Percentiles rank a stretch among this genome's conserved stretches.
phyloP scores from a whole-genome alignment of 2,888 invertebrate species.

The Hesperia comma region DNA sequence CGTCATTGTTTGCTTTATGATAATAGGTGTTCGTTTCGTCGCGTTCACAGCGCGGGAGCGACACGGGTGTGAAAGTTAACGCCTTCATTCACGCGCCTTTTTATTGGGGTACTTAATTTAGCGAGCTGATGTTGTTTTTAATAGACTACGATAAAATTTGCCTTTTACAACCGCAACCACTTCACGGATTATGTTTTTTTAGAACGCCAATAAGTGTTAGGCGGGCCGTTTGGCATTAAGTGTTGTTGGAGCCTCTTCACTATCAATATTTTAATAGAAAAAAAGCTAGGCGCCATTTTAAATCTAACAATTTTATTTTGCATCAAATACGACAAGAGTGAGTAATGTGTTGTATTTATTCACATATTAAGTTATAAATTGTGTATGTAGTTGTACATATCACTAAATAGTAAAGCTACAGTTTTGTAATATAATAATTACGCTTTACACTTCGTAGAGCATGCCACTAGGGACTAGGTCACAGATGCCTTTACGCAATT shows the following conservation, averaged over 20 bases:
- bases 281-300: slow-evolving; percentile 40
- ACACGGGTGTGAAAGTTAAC: slow-evolving; percentile 80
- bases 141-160: slow-evolving; percentile 63
- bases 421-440: too few species aligned
- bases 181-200: slow-evolving; percentile 56
- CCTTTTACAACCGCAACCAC: slow-evolving; percentile 58
- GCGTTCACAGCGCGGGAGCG: slow-evolving; percentile 65
- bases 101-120: slow-evolving; percentile 79
- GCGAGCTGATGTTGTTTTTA: slow-evolving; percentile 75
- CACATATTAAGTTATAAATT: too few species aligned
- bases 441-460: neutral
- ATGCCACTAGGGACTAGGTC: neutral
- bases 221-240: slow-evolving; percentile 32
- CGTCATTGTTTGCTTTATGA: slow-evolving; percentile 81
- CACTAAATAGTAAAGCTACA: too few species aligned
- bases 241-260: neutral
- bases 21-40: slow-evolving; percentile 80
- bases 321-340: too few species aligned
- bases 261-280: slow-evolving; percentile 30
- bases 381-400: too few species aligned
- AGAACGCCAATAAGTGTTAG: slow-evolving; percentile 50
- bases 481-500: neutral
- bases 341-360: too few species aligned
- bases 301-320: too few species aligned
- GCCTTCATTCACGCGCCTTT: slow-evolving; percentile 77